Evolutionary conservation across 2,888 invertebrate species (phyloP), one percentile per base, ranked within the genome.

Genomic region (Andrena bicolor): DNA sequence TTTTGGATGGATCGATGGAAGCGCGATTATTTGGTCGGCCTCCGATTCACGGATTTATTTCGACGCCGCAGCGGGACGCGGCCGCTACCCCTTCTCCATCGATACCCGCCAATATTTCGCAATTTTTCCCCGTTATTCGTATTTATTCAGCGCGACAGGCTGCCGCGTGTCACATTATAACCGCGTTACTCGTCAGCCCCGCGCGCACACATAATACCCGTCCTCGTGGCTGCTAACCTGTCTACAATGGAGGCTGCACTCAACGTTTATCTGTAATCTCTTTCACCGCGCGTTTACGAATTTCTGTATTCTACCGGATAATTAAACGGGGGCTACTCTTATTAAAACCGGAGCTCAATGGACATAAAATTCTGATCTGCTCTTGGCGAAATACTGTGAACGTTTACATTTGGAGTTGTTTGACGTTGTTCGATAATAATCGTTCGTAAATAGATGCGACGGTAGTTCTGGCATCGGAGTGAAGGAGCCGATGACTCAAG

Each of bases 1-100:
- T 82, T 82, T 82, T 51, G 63, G 68, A 75, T n/a, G 75, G 82
- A 76, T 82, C 82, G 75, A 82, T 82, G 70, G 70, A 48, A 75
- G 28, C 65, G 66, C 53, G 70, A 70, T 65, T 35, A 48, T 58
- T 53, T 58, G 16, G 23, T 51, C 68, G 32, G 41, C 26, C 32
- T 16, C 63, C 56, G 63, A 66, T 76, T 80, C 80, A 5, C 72
- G 63, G 68, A 69, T 81, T 81, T 73, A 73, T 73, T 64, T 69
- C 58, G 49, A 20, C 49, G 49, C 13, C 4, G 48, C 32, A 48
- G 30, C 58, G 53, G 58, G 70, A 58, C 48, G 51, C 26, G n/a
- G 48, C 32, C 32, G 51, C 64, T 8, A 41, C 6, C 32, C 20
- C 7, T 61, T 41, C 32, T 1, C 32, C n/a, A 1, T n/a, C 60